Conservation (phyloP, 2,113 vertebrate species). For the Phocoena phocoena region DNA sequence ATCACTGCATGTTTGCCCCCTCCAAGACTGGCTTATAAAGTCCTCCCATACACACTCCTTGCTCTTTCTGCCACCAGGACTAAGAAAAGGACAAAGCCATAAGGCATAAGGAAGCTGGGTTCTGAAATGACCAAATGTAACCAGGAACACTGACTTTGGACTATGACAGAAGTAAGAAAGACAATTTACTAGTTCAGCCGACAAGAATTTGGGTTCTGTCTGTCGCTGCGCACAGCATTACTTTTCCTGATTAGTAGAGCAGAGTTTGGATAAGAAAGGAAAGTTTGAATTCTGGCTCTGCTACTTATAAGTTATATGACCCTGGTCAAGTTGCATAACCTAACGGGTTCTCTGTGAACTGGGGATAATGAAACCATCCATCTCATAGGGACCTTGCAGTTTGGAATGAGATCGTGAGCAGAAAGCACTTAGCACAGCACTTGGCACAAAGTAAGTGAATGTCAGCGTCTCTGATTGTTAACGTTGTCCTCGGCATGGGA, state of each 20-base stretch:
- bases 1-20: too few species aligned
- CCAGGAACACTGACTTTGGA: neutral
- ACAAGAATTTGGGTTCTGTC: neutral
- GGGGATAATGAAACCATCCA: neutral
- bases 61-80: neutral
- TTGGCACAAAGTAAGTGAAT: neutral
- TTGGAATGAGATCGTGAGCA: neutral
- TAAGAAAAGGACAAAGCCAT: neutral
- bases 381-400: neutral
- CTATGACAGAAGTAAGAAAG: neutral
- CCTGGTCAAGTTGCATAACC: neutral
- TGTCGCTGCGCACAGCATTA: neutral
- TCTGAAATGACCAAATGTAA: neutral
- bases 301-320: neutral
- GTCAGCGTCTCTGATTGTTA: neutral
- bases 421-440: neutral
- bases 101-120: neutral
- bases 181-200: neutral
- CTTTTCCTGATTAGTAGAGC: fast-evolving
- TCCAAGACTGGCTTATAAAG: neutral
- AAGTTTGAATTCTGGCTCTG: neutral
- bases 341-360: neutral
- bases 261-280: neutral
- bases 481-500: neutral
- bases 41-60: fast-evolving